Evolutionary conservation across 1,140 invertebrate species (phyloP), one percentile per base, ranked within the genome.

Genomic region (Schlechtendalia chinensis): DNA sequence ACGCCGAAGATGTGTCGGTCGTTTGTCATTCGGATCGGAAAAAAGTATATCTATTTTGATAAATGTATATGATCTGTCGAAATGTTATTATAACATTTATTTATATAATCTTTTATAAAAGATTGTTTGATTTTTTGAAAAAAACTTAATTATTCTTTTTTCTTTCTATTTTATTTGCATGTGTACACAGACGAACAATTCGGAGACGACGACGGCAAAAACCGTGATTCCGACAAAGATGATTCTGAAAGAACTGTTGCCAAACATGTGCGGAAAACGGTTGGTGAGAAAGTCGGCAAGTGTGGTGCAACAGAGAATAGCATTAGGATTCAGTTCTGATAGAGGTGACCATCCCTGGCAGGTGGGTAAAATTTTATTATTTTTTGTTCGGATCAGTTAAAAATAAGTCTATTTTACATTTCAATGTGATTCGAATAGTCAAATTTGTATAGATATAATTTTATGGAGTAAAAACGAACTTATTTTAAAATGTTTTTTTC

Each of bases 341-440:
- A 87, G 87, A 56, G 91, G 90, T 19, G 88, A 90, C n/a, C 91
- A 92, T 85, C 93, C 93, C 3, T 95, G 93, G 93, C 92, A 93
- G 87, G 91, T 91, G 86, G 82, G 83, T 79, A 0, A 19, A 71
- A 16, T 39, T 39, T 39, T 8, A 39, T 8, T 39, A 39, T 39
- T 39, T 39, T 39, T 8, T 39, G 32, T 39, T 39, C 32, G 3
- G 3, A 39, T 39, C 32, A 39, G 8, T 39, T 39, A 4, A 3
- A 39, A 39, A 39, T 4, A 39, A 4, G 32, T 39, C n/a, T 39
- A 39, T 39, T 39, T 39, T 4, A 39, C 32, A 8, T 39, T 39
- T 39, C 8, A 39, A 39, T 39, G 3, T 39, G 8, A 39, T 39
- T 39, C 8, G 8, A 39, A 39, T 39, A 39, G 3, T 39, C 8